Base-by-base conservation (phyloP, 1,140 invertebrate species). In the Caerostris extrusa region DNA sequence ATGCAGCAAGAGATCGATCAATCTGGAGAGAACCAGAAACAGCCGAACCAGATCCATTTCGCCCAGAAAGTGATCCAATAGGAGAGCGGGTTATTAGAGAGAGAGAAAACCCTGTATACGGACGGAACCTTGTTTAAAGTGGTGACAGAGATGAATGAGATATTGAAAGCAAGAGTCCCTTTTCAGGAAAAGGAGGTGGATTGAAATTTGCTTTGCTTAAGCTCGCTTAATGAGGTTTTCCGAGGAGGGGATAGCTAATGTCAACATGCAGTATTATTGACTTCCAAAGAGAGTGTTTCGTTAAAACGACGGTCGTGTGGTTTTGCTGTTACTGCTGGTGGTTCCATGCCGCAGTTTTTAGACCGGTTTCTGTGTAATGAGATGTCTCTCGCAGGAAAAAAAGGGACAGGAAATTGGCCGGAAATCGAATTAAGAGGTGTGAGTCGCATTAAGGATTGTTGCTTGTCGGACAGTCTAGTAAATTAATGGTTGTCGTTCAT, bases 161-260 rank as follows among this genome's bases (percentile, higher is more conserved):
- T 77, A 71, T 93, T 93, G 91, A 93, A 61, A 91, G 90, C 71
- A 56, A 91, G 90, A 85, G 90, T n/a, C 56, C 81, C 61, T 77
- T 90, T 19, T 83, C 81, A 83, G 58, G 90, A 85, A 91, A 85
- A 90, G 86, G 58, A 77, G 67, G 91, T 14, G 91, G 82, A 87
- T 93, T 93, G 82, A 87, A 88, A 93, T 93, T 93, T 87, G 91
- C 83, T 93, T 93, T 93, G 91, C 82, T 87, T 91, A 91, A 91
- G 90, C 81, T 56, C 77, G 81, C 90, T 91, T 93, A 93, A 93
- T 93, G 91, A 93, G 90, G 19, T 91, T 91, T 91, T 83, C 77
- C 53, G 58, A 50, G 19, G 55, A 17, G 85, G 89, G 57, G 89
- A 69, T 56, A 50, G 71, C 7, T 56, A 58, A 60, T 93, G 91